A percentile compares a stretch with the other conserved stretches of the same genome.
Conservation (phyloP, 2,888 invertebrate genomes). For the Schizotus pectinicornis region DNA sequence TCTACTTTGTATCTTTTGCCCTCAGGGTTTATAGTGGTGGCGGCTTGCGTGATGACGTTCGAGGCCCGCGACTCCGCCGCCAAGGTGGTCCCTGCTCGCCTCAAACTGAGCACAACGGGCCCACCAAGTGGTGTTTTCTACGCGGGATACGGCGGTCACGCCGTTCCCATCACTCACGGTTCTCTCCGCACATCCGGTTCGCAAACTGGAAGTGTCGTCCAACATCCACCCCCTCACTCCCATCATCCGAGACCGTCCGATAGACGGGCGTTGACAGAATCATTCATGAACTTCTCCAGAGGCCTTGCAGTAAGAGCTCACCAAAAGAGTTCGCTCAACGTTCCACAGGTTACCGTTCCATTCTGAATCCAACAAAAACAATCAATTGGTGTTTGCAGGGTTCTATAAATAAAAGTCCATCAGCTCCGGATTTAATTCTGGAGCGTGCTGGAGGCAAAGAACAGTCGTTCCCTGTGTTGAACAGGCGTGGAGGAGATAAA, state of each 20-base stretch:
- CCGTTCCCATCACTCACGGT: constrained; percentile 43
- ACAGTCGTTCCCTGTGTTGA: constrained; percentile 39
- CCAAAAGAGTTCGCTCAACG: constrained; percentile 47
- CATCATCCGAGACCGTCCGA: constrained; percentile 36
- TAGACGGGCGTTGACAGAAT: constrained; percentile 57
- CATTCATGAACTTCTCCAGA: constrained; percentile 61
- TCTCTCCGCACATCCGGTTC: constrained; percentile 53
- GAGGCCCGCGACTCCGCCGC: constrained; percentile 95
- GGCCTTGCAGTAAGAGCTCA: constrained; percentile 54
- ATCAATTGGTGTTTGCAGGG: constrained; percentile 40
- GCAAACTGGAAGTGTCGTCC: constrained; percentile 46
- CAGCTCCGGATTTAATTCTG: constrained; percentile 64
- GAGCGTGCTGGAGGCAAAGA: constrained; percentile 50
- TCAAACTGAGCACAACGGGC: constrained; percentile 57
- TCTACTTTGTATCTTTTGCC: constrained; percentile 1
- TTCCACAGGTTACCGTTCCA: constrained; percentile 42
- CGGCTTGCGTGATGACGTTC: constrained; percentile 98
- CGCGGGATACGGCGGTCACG: constrained; percentile 19
- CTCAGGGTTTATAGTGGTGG: constrained; percentile 91
- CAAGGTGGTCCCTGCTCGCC: constrained; percentile 83
- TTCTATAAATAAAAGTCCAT: constrained; percentile 62
- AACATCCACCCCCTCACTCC: constrained; percentile 30
- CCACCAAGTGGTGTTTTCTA: constrained; percentile 37
- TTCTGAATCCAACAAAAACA: background rate
- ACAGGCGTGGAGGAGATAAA: constrained; percentile 32